Evolutionary conservation across 2,113 vertebrate genomes (phyloP).

Genomic region (Eulemur macaco): DNA sequence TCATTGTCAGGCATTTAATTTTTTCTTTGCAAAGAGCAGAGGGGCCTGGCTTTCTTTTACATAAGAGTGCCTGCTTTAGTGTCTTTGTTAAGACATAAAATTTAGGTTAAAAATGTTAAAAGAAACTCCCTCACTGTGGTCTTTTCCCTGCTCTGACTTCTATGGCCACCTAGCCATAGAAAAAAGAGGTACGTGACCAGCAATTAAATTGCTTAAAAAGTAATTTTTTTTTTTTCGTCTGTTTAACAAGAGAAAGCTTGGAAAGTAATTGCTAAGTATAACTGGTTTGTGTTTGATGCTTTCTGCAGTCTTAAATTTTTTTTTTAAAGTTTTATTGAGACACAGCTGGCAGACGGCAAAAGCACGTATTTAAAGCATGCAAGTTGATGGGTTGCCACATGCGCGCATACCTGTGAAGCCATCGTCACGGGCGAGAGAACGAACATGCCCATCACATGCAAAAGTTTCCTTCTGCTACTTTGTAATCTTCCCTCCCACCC

Average conservation of each 20-base stretch:
- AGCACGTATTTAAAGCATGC: rapidly evolving
- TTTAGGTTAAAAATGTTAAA: not conserved
- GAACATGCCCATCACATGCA: rapidly evolving
- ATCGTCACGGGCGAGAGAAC: not conserved
- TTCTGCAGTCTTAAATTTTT: not conserved
- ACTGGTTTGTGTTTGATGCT: not conserved
- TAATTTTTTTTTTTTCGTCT: not conserved
- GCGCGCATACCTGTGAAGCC: not conserved
- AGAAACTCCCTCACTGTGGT: not conserved
- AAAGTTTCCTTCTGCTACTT: not conserved
- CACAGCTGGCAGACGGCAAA: rapidly evolving
- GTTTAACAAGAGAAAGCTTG: not conserved
- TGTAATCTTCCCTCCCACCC: too few relatives aligned
- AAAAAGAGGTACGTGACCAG: not conserved
- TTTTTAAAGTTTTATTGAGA: not conserved
- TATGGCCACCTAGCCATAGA: not conserved
- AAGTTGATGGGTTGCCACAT: rapidly evolving
- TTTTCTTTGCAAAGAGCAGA: not conserved
- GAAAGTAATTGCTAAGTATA: not conserved
- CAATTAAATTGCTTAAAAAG: not conserved
- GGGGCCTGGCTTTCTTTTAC: not conserved
- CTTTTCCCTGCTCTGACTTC: too few relatives aligned
- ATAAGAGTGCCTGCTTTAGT: not conserved
- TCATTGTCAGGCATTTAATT: not conserved
- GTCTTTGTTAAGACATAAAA: not conserved